A percentile compares a stretch with the other conserved stretches of the same genome.
Conservation (phyloP, 1,140 invertebrate genomes). For the Phocides pigmalion region DNA sequence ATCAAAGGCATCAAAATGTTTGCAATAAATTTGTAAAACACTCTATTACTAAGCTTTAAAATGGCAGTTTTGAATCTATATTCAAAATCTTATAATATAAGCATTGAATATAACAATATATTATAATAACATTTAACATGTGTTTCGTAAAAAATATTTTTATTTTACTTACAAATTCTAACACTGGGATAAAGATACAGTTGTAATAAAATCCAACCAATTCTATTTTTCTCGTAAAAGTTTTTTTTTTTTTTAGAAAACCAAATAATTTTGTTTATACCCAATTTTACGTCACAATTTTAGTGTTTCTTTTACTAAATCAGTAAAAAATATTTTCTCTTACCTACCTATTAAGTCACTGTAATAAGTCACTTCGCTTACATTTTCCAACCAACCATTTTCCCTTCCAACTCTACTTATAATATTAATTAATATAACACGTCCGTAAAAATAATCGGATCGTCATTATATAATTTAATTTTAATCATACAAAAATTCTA, state of each 20-base stretch:
- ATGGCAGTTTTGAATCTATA: constrained; percentile 28
- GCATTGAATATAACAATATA: neutral
- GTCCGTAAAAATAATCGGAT: no score
- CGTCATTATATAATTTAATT: no score
- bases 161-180: neutral
- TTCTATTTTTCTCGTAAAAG: neutral
- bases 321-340: neutral
- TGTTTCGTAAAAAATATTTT: neutral
- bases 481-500: no score
- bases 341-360: constrained; percentile 8
- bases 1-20: no score
- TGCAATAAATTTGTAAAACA: no score
- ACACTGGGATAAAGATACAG: neutral
- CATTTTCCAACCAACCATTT: neutral
- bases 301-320: no score
- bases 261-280: no score
- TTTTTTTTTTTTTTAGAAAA: no score
- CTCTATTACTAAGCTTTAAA: constrained; percentile 20
- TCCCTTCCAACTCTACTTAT: no score
- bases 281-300: no score
- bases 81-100: constrained; percentile 6
- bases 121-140: neutral
- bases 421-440: no score
- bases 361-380: no score
- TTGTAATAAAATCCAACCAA: neutral